Evolutionary conservation across 2,888 invertebrate genomes (phyloP), one percentile per base, ranked within the genome.

Genomic region (Troides oblongomaculatus): DNA sequence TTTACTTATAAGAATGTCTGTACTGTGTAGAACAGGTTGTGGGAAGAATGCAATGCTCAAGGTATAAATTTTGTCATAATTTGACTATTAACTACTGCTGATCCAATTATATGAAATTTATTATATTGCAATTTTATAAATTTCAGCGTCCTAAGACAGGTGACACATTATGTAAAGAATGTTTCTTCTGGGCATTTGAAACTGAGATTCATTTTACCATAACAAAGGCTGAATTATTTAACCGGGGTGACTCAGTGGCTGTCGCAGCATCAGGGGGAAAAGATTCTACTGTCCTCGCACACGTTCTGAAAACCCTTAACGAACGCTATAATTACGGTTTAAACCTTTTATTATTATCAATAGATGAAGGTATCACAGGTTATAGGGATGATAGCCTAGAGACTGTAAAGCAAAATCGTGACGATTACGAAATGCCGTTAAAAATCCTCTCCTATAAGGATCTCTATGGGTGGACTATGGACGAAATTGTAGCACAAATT

Each of bases 401-500:
- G 90, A 99, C 99, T 1, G 99, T 99, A 0, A 97, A 99, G 84
- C 95, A 96, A 83, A 99, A 99, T 84, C 94, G 97, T 69, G 96
- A 97, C 78, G 98, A 99, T 85, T 99, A 99, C 92, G 95, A 95
- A 78, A 96, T 99, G 92, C 96, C 98, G 1, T 90, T 99, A 58
- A 98, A 97, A 92, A 98, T 99, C 72, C 93, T 99, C 10, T 99
- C 99, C 0, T 99, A 99, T 83, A 96, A 99, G 91, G 98, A 99
- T 78, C 92, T 99, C 6, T 99, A 99, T 92, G 99, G 99, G 0
- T 99, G 99, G 99, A 99, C 99, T 5, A 99, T 99, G 99, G 99
- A 99, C 92, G 97, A 97, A 80, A 99, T 99, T 85, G 99, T 99
- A 0, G 94, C 94, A 60, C 95, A 96, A 86, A 96, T 96, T 80